phyloP scores from a whole-genome alignment of 1,140 invertebrate genomes.

The Grapholita molesta region DNA sequence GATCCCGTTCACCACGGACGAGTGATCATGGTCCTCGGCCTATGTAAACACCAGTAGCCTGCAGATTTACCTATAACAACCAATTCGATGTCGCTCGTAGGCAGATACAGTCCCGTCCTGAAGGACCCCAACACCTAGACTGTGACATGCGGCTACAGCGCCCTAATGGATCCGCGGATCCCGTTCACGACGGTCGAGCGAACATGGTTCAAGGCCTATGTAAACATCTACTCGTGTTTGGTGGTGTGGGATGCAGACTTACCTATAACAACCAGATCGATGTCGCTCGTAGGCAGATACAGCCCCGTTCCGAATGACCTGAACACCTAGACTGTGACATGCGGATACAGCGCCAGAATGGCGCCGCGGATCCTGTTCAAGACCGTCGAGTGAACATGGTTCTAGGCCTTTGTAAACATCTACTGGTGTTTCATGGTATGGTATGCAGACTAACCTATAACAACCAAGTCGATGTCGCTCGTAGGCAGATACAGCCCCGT shows the following conservation, averaged over 20 bases:
- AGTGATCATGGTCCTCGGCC: too few species aligned
- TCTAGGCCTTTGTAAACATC: too few species aligned
- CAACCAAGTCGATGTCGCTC: slow-evolving; percentile 98
- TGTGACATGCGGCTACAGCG: too few species aligned
- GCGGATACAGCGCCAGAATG: slow-evolving; percentile 92
- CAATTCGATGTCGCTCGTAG: slow-evolving; percentile 98
- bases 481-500: slow-evolving; percentile 97
- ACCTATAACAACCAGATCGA: slow-evolving; percentile 96
- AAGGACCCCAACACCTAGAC: slow-evolving; percentile 98
- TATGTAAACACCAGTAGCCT: neutral
- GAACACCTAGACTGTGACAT: slow-evolving; percentile 96
- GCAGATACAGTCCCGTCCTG: slow-evolving; percentile 95
- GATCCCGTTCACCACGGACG: neutral
- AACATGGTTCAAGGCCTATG: too few species aligned
- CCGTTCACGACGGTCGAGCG: too few species aligned
- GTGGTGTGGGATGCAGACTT: too few species aligned
- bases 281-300: slow-evolving; percentile 98
- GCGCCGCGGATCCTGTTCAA: slow-evolving; percentile 92
- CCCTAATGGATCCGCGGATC: too few species aligned
- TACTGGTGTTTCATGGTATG: too few species aligned
- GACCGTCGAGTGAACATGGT: too few species aligned
- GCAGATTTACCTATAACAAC: slow-evolving; percentile 95
- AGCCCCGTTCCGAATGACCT: slow-evolving; percentile 96
- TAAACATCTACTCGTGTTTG: too few species aligned
- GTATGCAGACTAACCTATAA: slow-evolving; percentile 93